Percentiles rank a stretch among this genome's conserved stretches.
Evolutionary conservation across 2,888 invertebrate species (phyloP).

Genomic region (Selenia dentaria): DNA sequence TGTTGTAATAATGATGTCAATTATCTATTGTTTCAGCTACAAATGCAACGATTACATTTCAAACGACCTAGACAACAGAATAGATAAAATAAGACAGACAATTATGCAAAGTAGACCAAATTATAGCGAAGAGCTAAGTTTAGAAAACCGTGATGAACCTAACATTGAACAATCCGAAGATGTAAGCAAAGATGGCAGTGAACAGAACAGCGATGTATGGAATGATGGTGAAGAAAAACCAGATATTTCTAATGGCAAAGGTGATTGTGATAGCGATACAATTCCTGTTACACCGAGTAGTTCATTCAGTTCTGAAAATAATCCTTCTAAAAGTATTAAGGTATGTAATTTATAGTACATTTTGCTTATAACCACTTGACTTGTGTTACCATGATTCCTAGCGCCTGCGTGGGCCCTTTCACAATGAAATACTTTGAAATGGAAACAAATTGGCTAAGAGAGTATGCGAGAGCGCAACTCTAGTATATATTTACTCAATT

Average conservation of each 20-base stretch:
- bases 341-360: too few species aligned
- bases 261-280: constrained; percentile 40
- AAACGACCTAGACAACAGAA: constrained; percentile 86
- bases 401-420: too few species aligned
- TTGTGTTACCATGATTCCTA: too few species aligned
- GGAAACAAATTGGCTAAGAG: too few species aligned
- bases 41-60: constrained; percentile 92
- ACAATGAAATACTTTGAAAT: too few species aligned
- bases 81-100: constrained; percentile 84
- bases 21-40: constrained; percentile 87
- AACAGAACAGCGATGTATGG: constrained; percentile 40
- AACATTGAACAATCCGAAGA: constrained; percentile 47
- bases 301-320: constrained; percentile 54
- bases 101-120: constrained; percentile 59
- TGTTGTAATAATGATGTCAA: too few species aligned
- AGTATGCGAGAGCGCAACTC: too few species aligned
- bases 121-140: constrained; percentile 41
- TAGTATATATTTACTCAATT: too few species aligned
- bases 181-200: constrained; percentile 50
- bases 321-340: constrained; percentile 58
- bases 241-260: constrained; percentile 38
- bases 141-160: constrained; percentile 47
- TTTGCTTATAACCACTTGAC: too few species aligned
- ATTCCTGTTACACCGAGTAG: constrained; percentile 42
- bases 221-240: constrained; percentile 37